Evolutionary conservation across 2,113 vertebrate genomes (phyloP), one percentile per base, ranked within the genome.

Genomic region (Alethe diademata): DNA sequence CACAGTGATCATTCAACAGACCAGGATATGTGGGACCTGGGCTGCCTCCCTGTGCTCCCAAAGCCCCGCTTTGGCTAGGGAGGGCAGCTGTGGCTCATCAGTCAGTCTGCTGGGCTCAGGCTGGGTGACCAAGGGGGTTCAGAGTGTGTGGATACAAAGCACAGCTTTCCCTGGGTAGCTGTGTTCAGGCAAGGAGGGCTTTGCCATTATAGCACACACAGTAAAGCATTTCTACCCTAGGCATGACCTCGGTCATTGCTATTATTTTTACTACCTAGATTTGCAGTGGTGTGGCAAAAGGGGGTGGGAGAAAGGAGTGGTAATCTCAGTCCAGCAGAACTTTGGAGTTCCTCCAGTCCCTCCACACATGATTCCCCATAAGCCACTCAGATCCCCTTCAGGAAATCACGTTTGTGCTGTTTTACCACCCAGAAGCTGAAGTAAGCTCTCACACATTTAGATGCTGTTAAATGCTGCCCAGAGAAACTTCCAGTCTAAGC

Each of bases 391-490:
- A 86, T 65, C 23, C 38, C 62, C 17, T 60, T 48, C 86, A 70
- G 86, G 71, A 95, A 93, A 79, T 50, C 69, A 56, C 0, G 0
- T 42, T 28, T 23, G 14, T 58, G 56, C 38, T 80, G 14, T 47
- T 76, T 84, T 84, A 84, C 69, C 78, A 75, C 53, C 83, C 81
- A 88, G 74, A 88, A 93, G 36, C n/a, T 72, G 66, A 89, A 82
- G 29, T 12, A 48, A 91, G 40, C 48, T 67, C 74, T 78, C 56
- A 38, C 3, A 16, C 56, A 47, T 87, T 92, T 67, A 87, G 51
- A 33, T 47, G 51, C 22, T 72, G 14, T 54, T 24, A 75, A 65
- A 50, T 15, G 29, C 38, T 74, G 35, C 84, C 60, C 65, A 86
- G 33, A 78, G 36, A 83, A 88, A 50, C 42, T 53, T 69, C 16